These are phyloP conservation scores for Julus scanicus DNA, from an alignment of 2,888 invertebrate species.

Conservation along the genomic window DNA sequence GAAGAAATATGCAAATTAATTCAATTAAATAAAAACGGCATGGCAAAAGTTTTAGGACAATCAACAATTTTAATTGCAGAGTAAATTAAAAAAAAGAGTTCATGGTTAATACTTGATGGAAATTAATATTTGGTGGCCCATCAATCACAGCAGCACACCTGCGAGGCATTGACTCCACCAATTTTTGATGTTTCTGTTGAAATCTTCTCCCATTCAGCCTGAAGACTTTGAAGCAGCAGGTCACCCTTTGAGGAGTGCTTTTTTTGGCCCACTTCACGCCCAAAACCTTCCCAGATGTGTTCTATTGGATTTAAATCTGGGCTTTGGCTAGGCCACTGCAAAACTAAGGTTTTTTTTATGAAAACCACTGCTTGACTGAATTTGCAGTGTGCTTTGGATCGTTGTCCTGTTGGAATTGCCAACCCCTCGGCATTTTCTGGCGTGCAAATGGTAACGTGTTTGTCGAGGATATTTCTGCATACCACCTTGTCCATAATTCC, in stretches of 20 bases:
- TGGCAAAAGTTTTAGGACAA: not conserved
- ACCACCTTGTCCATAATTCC: not conserved
- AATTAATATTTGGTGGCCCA: not conserved
- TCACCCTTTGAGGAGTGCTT: not conserved
- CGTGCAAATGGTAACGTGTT: not conserved
- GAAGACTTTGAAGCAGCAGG: conserved; percentile 10
- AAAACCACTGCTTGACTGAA: not conserved
- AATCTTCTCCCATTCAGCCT: not conserved
- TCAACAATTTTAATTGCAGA: not conserved
- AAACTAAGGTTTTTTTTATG: not conserved
- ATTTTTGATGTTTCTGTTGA: not conserved
- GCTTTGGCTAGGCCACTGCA: conserved; percentile 22
- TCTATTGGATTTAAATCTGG: not conserved
- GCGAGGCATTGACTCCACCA: not conserved
- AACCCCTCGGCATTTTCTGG: not conserved
- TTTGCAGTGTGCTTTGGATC: not conserved
- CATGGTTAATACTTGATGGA: not conserved
- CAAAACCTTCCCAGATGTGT: conserved; percentile 10
- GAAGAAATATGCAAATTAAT: conserved; percentile 8
- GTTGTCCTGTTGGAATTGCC: not conserved
- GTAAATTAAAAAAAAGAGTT: not conserved
- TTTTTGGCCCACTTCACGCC: not conserved
- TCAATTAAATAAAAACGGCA: conserved; percentile 54
- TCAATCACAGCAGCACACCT: not conserved
- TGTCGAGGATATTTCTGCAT: not conserved